Percentiles rank a stretch among this genome's conserved stretches.
These are phyloP conservation scores for Rotaria sp. DNA, from an alignment of 2,888 invertebrate species.

Conservation along the genomic window DNA sequence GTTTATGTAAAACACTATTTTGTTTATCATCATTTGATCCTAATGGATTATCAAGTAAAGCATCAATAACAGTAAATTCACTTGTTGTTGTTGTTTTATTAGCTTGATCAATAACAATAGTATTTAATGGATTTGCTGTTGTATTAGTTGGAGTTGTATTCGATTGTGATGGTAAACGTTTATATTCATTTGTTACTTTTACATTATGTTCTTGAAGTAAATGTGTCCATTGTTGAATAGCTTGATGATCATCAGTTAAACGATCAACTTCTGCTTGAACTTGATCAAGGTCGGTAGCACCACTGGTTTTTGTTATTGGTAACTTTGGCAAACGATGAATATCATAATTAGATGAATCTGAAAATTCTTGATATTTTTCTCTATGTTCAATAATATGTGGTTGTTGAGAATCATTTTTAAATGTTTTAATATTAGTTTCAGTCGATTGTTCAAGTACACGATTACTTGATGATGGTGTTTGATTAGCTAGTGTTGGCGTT, in stretches of 20 bases:
- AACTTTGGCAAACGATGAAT: not conserved
- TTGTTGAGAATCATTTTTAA: not conserved
- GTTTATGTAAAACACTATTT: not conserved
- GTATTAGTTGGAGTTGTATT: too few species aligned
- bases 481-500: not conserved
- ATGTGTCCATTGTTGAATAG: not conserved
- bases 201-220: not conserved
- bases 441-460: not conserved
- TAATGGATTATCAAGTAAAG: not conserved
- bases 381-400: not conserved
- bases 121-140: not conserved
- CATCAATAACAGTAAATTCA: conserved; percentile 24
- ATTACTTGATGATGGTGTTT: not conserved
- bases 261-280: not conserved
- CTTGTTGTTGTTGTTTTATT: not conserved
- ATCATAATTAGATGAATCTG: not conserved
- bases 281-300: conserved; percentile 5
- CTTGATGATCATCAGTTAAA: conserved; percentile 19
- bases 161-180: not conserved
- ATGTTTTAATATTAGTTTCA: not conserved
- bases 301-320: not conserved
- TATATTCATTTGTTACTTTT: not conserved
- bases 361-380: not conserved
- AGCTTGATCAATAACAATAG: not conserved
- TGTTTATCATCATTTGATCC: not conserved